Evolutionary conservation across 2,113 vertebrate genomes (phyloP).

Genomic region (Hiodon tergisus): DNA sequence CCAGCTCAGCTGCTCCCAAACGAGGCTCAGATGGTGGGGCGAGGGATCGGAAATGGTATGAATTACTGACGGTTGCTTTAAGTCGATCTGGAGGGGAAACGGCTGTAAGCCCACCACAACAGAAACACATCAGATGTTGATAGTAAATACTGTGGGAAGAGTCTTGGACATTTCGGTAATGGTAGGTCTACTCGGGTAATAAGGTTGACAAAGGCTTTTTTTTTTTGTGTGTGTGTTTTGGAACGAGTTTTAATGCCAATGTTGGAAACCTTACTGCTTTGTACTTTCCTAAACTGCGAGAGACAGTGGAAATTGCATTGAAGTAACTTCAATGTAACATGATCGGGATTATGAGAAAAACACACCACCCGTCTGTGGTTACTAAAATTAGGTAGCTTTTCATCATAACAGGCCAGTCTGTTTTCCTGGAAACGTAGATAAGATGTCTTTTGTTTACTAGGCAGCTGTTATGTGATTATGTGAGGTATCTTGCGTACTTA

Average conservation of each 20-base stretch:
- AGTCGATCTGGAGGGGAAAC: constrained; percentile 53
- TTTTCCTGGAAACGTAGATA: neutral
- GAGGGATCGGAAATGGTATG: constrained; percentile 49
- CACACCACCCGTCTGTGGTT: neutral
- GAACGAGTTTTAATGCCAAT: constrained; percentile 20
- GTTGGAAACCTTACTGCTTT: constrained; percentile 20
- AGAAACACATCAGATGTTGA: constrained; percentile 42
- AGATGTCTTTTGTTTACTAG: too few relatives aligned
- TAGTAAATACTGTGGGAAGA: constrained; percentile 33
- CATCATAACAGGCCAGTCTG: neutral
- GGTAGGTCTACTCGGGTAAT: constrained; percentile 19
- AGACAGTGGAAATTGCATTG: constrained; percentile 9
- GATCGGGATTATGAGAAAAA: constrained; percentile 1
- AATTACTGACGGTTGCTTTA: constrained; percentile 44
- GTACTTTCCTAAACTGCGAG: neutral
- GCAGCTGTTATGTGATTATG: too few relatives aligned
- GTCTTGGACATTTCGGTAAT: constrained; percentile 22
- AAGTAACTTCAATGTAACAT: neutral
- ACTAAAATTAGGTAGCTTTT: neutral
- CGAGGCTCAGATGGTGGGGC: constrained; percentile 26
- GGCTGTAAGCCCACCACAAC: constrained; percentile 38
- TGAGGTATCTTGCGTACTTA: neutral
- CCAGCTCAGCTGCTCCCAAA: constrained; percentile 37
- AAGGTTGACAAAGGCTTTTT: constrained; percentile 20
- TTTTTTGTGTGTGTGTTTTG: constrained; percentile 13